Evolutionary conservation across 2,113 vertebrate genomes (phyloP), one percentile per base, ranked within the genome.

Genomic region (Xenus cinereus): DNA sequence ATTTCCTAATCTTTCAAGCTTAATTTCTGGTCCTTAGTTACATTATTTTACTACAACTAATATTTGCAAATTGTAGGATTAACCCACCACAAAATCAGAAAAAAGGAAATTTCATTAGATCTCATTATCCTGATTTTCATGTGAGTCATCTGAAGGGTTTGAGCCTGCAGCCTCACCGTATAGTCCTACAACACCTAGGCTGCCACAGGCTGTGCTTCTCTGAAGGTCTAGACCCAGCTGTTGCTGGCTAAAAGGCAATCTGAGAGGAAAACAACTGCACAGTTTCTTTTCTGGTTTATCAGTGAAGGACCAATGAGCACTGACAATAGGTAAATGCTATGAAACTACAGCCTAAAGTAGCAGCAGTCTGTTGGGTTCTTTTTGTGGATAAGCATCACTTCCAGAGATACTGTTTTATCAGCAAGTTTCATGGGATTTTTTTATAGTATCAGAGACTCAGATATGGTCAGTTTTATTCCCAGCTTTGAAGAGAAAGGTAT

Each of bases 1-100:
- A 89, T 89, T 89, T 80, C 76, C 43, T 90, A 93, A 92, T 80
- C 9, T 89, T 91, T 92, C 60, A 68, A 84, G 33, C 5, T 94
- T 75, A 78, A 92, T 93, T 74, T 89, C 30, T 72, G 10, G 12
- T 46, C 27, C 23, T 50, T 72, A 71, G 43, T 84, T 46, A 75
- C 0, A 3, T 4, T 71, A 24, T 46, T 87, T 87, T 64, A 75
- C 84, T 89, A 30, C 1, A 32, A 43, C 3, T 68, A 78, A 56
- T 75, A 81, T 72, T 89, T 87, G 26, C 14, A 94, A 87, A 75
- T 32, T 17, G 30, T 59, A 56, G 14, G 14, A 91, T 72, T 84
- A 68, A 62, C 16, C 20, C 22, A 14, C 4, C 27, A 12, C 12
- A 62, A 90, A 87, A 80, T 53, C 27, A 69, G n/a, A 20, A 89